phyloP scores from a whole-genome alignment of 2,888 invertebrate species.

The Eudemis profundana region DNA sequence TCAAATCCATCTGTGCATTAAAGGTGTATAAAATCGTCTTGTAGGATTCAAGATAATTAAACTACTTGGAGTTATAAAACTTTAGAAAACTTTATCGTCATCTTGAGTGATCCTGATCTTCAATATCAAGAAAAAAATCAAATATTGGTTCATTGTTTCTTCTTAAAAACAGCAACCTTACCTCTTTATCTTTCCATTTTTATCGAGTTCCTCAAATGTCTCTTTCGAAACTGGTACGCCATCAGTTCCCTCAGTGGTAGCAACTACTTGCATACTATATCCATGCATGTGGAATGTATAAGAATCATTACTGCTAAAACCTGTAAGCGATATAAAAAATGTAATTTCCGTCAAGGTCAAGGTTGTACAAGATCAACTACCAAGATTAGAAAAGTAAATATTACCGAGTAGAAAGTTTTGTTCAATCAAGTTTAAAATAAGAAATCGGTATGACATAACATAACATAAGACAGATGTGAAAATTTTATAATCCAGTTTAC shows the following conservation, averaged over 20 bases:
- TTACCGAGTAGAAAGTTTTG: conserved; percentile 6
- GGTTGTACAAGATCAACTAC: neutral
- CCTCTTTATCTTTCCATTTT: conserved; percentile 70
- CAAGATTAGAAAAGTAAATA: neutral
- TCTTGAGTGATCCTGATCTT: too few species aligned
- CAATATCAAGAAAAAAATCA: too few species aligned
- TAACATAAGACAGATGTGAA: too few species aligned
- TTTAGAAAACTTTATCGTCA: too few species aligned
- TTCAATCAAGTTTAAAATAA: neutral
- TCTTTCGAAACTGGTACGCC: conserved; percentile 68
- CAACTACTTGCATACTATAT: conserved; percentile 79
- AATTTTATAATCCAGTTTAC: neutral
- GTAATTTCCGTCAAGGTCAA: neutral
- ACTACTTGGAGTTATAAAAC: too few species aligned
- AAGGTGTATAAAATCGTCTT: too few species aligned
- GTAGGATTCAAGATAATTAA: too few species aligned
- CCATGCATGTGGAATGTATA: conserved; percentile 88
- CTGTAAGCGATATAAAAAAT: conserved; percentile 59
- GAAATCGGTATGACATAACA: conserved; percentile 2
- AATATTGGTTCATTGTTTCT: conserved; percentile 13
- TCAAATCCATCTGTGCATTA: too few species aligned
- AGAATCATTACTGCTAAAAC: conserved; percentile 78
- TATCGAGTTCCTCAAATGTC: conserved; percentile 67
- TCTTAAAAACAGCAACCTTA: conserved; percentile 49
- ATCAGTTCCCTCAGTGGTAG: conserved; percentile 68